Base-by-base conservation (phyloP, 2,888 invertebrate species). In the Antheraea assamensis region DNA sequence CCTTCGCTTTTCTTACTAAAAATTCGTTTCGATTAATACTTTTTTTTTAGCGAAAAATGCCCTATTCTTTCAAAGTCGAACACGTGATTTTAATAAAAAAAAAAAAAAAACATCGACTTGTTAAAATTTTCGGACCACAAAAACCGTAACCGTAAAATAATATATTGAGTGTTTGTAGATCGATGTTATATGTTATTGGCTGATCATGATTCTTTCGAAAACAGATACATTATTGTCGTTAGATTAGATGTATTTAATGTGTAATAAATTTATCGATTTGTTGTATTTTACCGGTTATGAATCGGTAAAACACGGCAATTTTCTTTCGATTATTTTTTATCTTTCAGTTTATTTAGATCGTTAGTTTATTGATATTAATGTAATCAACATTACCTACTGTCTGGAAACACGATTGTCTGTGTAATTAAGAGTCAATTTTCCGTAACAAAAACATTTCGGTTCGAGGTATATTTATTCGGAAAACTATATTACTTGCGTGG, bases 131-230 rank as follows among this genome's bases (percentile, higher is more conserved):
- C 17, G 3, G 4, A 19, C 17, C 3, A 27, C 10, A 61, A 61
- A 61, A 61, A 27, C 17, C 13, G 24, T 10, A 27, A 27, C 42
- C 42, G 42, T 42, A 61, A 27, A 58, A 58, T n/a, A n/a, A 8
- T 35, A 35, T 68, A 7, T 68, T 68, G 21, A 35, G n/a, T 68
- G 68, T 68, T 68, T 35, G 68, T 68, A 68, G 68, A 35, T 68
- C 31, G 19, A 68, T 68, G 68, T 68, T 68, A 31, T 68, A 15
- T 68, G 68, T 68, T 68, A 35, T 35, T 68, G 68, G 68, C 68
- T 68, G 68, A 35, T 30, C 61, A 17, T 35, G 35, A 35, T 35
- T 68, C 19, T 35, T 68, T 35, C 68, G 1, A n/a, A 31, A n/a
- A 30, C 27, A 27, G 15, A 17, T 64, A 30, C 15, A 64, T 64